These are phyloP conservation scores for Chrysomela aeneicollis DNA, from an alignment of 2,888 invertebrate species.

Conservation along the genomic window DNA sequence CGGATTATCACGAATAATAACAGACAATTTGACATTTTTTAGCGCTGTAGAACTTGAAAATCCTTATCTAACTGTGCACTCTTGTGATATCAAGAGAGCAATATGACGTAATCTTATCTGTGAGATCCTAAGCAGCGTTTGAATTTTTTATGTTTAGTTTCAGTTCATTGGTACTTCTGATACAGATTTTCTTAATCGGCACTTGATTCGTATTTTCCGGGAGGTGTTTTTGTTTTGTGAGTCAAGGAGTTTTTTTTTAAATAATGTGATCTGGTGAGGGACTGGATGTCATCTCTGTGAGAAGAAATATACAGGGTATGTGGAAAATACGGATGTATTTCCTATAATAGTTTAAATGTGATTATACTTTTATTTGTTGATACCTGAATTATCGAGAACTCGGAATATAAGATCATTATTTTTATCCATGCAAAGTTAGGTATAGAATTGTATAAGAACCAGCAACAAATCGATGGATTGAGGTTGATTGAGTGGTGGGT, in stretches of 20 bases:
- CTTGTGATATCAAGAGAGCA: slow-evolving; percentile 34
- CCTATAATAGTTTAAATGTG: no score
- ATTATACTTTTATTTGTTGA: no score
- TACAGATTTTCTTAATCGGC: not conserved
- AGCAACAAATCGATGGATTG: no score
- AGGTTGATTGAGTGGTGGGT: no score
- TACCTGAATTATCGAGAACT: no score
- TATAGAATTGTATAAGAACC: no score
- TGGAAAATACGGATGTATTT: no score
- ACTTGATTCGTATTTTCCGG: not conserved
- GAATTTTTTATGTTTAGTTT: slow-evolving; percentile 31
- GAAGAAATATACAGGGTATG: no score
- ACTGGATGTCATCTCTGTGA: not conserved
- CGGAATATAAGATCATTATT: no score
- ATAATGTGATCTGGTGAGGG: not conserved
- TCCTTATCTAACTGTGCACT: slow-evolving; percentile 34
- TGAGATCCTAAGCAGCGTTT: slow-evolving; percentile 34
- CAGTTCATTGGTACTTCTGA: slow-evolving; percentile 30
- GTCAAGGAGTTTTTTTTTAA: not conserved
- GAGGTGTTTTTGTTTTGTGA: not conserved
- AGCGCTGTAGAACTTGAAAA: slow-evolving; percentile 15
- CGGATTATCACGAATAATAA: no score
- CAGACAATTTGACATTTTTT: slow-evolving; percentile 19
- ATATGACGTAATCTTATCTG: slow-evolving; percentile 39
- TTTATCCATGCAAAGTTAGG: no score